A percentile compares a stretch with the other conserved stretches of the same genome.
These are phyloP conservation scores for Chaetophractus vellerosus DNA, from an alignment of 2,797 vertebrate genomes.

Conservation along the genomic window DNA sequence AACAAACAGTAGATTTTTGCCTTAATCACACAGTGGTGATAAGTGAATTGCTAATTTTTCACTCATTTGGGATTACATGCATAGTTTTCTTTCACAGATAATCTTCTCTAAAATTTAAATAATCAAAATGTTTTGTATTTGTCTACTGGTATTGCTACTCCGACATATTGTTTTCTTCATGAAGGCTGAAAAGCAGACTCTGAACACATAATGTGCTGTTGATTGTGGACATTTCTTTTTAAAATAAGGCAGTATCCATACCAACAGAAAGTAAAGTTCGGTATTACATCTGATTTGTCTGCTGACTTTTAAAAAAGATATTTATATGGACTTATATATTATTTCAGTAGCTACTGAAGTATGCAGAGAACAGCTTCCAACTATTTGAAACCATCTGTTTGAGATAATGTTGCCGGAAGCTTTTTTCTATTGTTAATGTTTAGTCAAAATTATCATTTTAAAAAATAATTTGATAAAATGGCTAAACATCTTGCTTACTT, in stretches of 20 bases:
- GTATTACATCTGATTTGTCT: slow-evolving; percentile 74
- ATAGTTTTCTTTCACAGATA: not conserved
- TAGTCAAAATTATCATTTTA: slow-evolving; percentile 84
- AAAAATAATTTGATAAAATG: slow-evolving; percentile 83
- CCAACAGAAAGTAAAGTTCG: slow-evolving; percentile 69
- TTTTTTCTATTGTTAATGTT: slow-evolving; percentile 85
- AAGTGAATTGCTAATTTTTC: not conserved
- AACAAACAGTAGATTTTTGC: not conserved
- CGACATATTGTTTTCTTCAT: not conserved
- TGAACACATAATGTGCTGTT: not conserved
- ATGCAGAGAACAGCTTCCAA: slow-evolving; percentile 85
- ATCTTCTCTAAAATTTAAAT: slow-evolving; percentile 22
- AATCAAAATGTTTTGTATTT: not conserved
- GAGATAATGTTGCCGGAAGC: slow-evolving; percentile 85
- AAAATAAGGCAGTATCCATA: slow-evolving; percentile 1
- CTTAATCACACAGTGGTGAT: not conserved
- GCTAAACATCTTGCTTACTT: slow-evolving; percentile 76
- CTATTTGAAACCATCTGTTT: slow-evolving; percentile 88
- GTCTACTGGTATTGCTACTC: not conserved
- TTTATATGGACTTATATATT: slow-evolving; percentile 81
- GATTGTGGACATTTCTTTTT: not conserved
- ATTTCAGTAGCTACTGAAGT: slow-evolving; percentile 86
- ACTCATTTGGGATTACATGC: not conserved
- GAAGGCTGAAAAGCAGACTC: not conserved
- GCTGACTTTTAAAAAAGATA: slow-evolving; percentile 57